Evolutionary conservation across 1,140 invertebrate species (phyloP).

Genomic region (Orchestia grillus): DNA sequence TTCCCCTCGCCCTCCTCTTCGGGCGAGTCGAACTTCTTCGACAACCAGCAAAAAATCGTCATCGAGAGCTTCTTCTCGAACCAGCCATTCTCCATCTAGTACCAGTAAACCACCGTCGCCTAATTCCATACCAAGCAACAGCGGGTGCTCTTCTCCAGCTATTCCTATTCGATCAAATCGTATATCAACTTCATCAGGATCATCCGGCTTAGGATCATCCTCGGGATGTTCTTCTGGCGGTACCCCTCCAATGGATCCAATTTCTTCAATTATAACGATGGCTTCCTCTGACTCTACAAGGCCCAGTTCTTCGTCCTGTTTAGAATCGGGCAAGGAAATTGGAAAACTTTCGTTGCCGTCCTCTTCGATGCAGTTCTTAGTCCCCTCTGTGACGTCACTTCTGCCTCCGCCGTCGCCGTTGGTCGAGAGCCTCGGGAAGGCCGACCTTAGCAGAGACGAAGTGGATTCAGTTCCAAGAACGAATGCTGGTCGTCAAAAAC

Average conservation of each 20-base stretch:
- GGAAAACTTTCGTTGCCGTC: constrained; percentile 52
- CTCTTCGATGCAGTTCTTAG: constrained; percentile 45
- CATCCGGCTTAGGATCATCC: constrained; percentile 42
- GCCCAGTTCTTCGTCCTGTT: not conserved
- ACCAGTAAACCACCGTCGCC: constrained; percentile 62
- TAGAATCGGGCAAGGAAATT: not conserved
- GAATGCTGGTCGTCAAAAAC: not conserved
- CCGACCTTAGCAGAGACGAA: constrained; percentile 31
- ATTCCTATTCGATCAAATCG: constrained; percentile 46
- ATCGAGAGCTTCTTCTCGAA: constrained; percentile 51
- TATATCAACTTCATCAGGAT: constrained; percentile 41
- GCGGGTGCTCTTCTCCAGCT: constrained; percentile 44
- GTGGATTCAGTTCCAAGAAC: constrained; percentile 27
- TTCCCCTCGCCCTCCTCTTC: constrained; percentile 49
- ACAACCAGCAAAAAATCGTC: constrained; percentile 33
- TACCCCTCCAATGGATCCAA: constrained; percentile 22
- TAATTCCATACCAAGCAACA: constrained; percentile 6
- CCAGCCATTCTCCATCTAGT: constrained; percentile 58
- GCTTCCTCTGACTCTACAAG: not conserved
- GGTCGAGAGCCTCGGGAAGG: constrained; percentile 4
- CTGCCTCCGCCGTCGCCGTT: constrained; percentile 17
- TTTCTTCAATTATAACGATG: constrained; percentile 38
- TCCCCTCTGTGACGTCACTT: constrained; percentile 32
- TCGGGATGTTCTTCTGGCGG: constrained; percentile 29
- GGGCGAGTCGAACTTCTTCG: constrained; percentile 30